Conservation (phyloP, 2,888 invertebrate species). For the Scelioninae gen. 1 region DNA sequence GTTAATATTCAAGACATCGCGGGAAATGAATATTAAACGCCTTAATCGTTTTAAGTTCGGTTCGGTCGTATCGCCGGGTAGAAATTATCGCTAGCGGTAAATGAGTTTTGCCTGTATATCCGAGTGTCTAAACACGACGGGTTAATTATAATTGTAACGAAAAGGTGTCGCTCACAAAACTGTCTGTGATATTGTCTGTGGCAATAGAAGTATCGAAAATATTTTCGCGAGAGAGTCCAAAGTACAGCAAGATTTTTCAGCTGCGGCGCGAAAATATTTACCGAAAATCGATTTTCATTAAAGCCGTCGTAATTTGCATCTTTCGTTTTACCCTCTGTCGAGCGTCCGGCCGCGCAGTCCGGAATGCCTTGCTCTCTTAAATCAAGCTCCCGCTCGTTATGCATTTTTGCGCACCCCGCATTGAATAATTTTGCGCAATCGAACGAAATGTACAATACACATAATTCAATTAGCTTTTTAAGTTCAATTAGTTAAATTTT, state of each 20-base stretch:
- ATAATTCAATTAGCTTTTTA: slow-evolving; percentile 28
- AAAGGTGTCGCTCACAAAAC: slow-evolving; percentile 8
- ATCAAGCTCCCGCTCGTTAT: slow-evolving; percentile 71
- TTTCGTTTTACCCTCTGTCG: slow-evolving; percentile 73
- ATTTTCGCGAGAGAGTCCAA: slow-evolving; percentile 18
- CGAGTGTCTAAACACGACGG: slow-evolving; percentile 49
- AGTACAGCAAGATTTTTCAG: slow-evolving; percentile 40
- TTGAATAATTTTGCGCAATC: slow-evolving; percentile 55
- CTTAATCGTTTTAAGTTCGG: slow-evolving; percentile 82
- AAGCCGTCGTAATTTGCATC: slow-evolving; percentile 72
- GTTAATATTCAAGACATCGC: slow-evolving; percentile 82
- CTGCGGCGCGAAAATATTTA: slow-evolving; percentile 69
- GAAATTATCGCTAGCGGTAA: slow-evolving; percentile 60
- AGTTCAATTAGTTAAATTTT: slow-evolving; percentile 2
- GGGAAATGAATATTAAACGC: slow-evolving; percentile 83
- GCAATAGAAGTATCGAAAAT: not conserved
- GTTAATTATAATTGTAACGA: slow-evolving; percentile 38
- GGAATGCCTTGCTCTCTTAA: slow-evolving; percentile 70
- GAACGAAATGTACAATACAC: slow-evolving; percentile 24
- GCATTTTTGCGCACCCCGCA: slow-evolving; percentile 63
- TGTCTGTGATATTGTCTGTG: not conserved
- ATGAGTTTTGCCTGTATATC: slow-evolving; percentile 46
- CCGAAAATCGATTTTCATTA: slow-evolving; percentile 75
- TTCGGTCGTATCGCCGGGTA: slow-evolving; percentile 68
- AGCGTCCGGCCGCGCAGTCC: slow-evolving; percentile 68